Evolutionary conservation across 2,113 vertebrate species (phyloP), one percentile per base, ranked within the genome.

Genomic region (Rousettus leschenaultii): DNA sequence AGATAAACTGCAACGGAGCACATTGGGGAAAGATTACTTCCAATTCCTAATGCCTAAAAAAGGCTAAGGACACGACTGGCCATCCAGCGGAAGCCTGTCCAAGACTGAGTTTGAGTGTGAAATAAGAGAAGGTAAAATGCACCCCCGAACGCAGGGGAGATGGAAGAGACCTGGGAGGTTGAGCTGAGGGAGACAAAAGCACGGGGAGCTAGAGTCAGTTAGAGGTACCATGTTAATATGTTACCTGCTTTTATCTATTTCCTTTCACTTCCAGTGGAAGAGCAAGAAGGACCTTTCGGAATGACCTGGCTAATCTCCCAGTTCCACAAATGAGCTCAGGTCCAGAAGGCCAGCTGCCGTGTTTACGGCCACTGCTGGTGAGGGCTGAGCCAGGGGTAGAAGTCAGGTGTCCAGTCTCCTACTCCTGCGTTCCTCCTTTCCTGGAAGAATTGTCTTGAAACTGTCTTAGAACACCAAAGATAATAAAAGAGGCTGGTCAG

Each of bases 21-120:
- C 83, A 10, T 4, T 83, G 79, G 70, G 55, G 74, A 80, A 61
- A 95, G 91, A 94, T 96, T 88, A 43, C 86, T 75, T 95, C 91
- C 75, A 77, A 93, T 79, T 95, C 95, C 61, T 59, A 89, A 73
- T 26, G 96, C 66, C 43, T 61, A 53, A 45, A 40, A 91, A 84
- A 74, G 33, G 11, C 48, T 89, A 30, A 26, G 82, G 94, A 86
- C 82, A 68, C 75, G 28, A 2, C 24, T 89, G 93, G 77, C 90
- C 74, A 95, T 79, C 86, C 70, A 85, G 70, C 73, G 75, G 74
- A 95, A 96, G 75, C 43, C 73, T 85, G 65, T 38, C 63, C 45
- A 24, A 26, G 57, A 86, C 65, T 35, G 86, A 84, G 51, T 68
- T 88, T 90, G 26, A 38, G 24, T 57, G 51, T 26, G 89, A 79